Conservation (phyloP, 2,113 vertebrate genomes). For the Protomyctophum bolini region DNA sequence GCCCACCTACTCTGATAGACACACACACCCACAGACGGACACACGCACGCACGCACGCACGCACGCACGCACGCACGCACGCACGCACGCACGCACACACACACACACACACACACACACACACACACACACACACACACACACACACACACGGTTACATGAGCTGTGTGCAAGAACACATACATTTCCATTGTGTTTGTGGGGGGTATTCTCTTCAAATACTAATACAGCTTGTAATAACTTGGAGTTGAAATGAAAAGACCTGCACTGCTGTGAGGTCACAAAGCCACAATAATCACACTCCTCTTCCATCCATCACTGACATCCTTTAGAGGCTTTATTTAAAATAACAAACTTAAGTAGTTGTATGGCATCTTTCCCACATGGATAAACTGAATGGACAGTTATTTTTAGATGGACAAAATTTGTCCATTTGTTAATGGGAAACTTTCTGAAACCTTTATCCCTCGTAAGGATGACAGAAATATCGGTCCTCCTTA, state of each 20-base stretch:
- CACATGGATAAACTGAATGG: no score
- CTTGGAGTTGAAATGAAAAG: slow-evolving; percentile 75
- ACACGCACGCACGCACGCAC: slow-evolving; percentile 3
- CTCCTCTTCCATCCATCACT: slow-evolving; percentile 47
- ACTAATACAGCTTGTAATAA: slow-evolving; percentile 72
- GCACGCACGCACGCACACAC: not conserved
- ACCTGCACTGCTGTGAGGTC: slow-evolving; percentile 73
- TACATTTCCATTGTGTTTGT: slow-evolving; percentile 39
- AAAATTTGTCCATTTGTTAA: no score
- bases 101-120: not conserved
- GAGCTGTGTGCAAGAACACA: slow-evolving; percentile 35
- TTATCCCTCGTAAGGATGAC: no score
- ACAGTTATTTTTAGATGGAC: no score
- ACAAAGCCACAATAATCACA: slow-evolving; percentile 72
- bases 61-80: not conserved
- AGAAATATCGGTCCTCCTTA: no score
- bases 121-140: not conserved
- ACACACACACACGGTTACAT: slow-evolving; percentile 21
- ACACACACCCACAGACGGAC: slow-evolving; percentile 4
- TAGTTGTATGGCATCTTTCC: no score
- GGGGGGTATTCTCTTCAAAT: slow-evolving; percentile 59
- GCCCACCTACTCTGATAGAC: slow-evolving; percentile 57
- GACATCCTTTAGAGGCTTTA: slow-evolving; percentile 4
- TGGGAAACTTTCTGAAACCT: no score
- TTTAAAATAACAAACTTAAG: no score